phyloP scores from a whole-genome alignment of 1,140 invertebrate genomes.

The Hermetia illucens region DNA sequence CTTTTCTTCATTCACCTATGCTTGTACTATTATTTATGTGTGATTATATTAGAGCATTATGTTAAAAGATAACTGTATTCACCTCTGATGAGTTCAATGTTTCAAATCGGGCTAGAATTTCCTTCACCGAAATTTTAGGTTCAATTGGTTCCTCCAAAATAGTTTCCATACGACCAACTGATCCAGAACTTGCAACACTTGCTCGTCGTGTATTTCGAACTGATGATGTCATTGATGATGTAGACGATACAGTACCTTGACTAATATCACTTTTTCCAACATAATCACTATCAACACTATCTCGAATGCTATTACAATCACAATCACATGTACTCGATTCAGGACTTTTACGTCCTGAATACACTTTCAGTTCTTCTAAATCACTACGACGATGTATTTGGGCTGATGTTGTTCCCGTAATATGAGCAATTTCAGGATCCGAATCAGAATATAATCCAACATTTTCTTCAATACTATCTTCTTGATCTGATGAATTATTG shows the following conservation, averaged over 20 bases:
- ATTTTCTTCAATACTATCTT: slow-evolving; percentile 10
- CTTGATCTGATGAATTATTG: slow-evolving; percentile 42
- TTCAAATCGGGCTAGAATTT: slow-evolving; percentile 64
- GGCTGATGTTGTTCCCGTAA: slow-evolving; percentile 25
- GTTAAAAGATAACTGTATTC: not conserved
- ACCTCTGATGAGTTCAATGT: slow-evolving; percentile 36
- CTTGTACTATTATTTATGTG: no score
- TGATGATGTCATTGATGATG: not conserved
- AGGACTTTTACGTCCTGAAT: slow-evolving; percentile 6
- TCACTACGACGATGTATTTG: slow-evolving; percentile 27
- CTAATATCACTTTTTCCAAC: not conserved
- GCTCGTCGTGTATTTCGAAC: slow-evolving; percentile 19
- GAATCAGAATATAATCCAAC: slow-evolving; percentile 24
- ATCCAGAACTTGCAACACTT: slow-evolving; percentile 39
- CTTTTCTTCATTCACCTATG: no score
- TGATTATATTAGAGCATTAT: no score
- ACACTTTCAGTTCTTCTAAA: slow-evolving; percentile 26
- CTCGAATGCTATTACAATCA: no score
- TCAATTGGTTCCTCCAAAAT: slow-evolving; percentile 62
- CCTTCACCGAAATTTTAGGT: slow-evolving; percentile 62
- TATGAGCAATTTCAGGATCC: slow-evolving; percentile 28
- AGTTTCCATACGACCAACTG: slow-evolving; percentile 56
- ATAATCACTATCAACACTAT: slow-evolving; percentile 8
- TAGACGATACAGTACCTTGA: not conserved
- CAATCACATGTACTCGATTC: slow-evolving; percentile 1